phyloP scores from a whole-genome alignment of 2,113 vertebrate genomes.

The Ptyas mucosa region DNA sequence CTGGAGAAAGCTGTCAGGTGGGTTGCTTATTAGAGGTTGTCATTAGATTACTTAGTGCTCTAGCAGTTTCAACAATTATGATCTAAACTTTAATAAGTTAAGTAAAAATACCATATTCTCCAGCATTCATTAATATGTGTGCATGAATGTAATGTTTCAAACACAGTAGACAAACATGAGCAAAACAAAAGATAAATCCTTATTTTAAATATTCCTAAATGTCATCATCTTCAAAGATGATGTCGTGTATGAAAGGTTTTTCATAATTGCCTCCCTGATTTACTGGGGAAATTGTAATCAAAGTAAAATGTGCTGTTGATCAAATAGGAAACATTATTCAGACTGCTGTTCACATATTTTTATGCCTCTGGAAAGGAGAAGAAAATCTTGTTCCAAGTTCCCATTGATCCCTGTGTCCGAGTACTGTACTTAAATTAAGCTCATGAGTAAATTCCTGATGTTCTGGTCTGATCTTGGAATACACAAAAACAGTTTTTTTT shows the following conservation, averaged over 20 bases:
- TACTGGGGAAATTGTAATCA: not conserved
- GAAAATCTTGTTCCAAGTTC: not conserved
- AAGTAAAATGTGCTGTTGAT: not conserved
- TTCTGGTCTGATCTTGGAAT: not conserved
- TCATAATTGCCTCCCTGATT: not conserved
- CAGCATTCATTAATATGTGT: constrained; percentile 54
- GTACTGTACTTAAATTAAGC: not conserved
- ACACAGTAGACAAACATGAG: not conserved
- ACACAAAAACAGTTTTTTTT: not conserved
- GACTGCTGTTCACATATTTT: not conserved
- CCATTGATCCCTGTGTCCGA: not conserved
- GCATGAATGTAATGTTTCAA: not conserved
- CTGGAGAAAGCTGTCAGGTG: constrained; percentile 53
- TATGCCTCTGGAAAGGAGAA: not conserved
- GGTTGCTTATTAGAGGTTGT: constrained; percentile 59
- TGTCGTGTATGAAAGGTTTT: not conserved
- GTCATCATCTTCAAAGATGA: not conserved
- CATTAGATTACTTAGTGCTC: constrained; percentile 71
- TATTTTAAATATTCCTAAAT: not conserved
- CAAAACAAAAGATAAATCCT: not conserved
- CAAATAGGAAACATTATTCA: not conserved
- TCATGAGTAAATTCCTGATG: not conserved
- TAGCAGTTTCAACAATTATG: constrained; percentile 69
- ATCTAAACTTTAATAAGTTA: constrained; percentile 66
- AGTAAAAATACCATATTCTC: constrained; percentile 65